These are phyloP conservation scores for Limosa lapponica DNA, from an alignment of 2,797 vertebrate genomes.

Conservation along the genomic window DNA sequence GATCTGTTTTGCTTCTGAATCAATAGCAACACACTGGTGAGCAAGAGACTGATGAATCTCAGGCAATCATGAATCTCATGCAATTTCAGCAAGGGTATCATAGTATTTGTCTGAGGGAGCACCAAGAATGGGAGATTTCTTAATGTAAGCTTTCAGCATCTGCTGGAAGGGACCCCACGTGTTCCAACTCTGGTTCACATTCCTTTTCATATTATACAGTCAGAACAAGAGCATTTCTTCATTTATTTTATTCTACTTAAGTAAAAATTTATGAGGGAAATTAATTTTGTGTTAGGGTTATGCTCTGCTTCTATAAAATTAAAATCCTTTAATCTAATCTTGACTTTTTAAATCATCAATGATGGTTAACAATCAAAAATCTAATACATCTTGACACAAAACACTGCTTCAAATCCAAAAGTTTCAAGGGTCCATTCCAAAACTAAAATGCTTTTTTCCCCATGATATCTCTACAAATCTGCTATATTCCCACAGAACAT, in stretches of 20 bases:
- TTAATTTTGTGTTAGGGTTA: conserved; percentile 41
- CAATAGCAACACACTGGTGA: not conserved
- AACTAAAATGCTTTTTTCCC: not conserved
- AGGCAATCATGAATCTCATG: not conserved
- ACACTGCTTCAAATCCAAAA: conserved; percentile 12
- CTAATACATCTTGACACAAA: conserved; percentile 54
- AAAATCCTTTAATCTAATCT: not conserved
- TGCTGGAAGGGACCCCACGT: not conserved
- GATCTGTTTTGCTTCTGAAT: not conserved
- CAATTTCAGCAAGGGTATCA: not conserved
- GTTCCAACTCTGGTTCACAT: not conserved
- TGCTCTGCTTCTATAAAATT: conserved; percentile 2
- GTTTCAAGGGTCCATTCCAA: conserved; percentile 26
- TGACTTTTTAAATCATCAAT: conserved; percentile 42
- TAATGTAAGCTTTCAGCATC: not conserved
- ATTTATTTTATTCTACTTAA: conserved; percentile 48
- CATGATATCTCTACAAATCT: not conserved
- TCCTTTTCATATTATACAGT: not conserved
- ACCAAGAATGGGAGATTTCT: not conserved
- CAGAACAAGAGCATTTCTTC: not conserved
- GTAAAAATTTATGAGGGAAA: conserved; percentile 40
- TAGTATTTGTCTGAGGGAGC: not conserved
- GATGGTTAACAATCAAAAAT: conserved; percentile 36
- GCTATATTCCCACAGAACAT: not conserved
- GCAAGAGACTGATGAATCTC: not conserved